Evolutionary conservation across 2,888 invertebrate genomes (phyloP).

Genomic region (Scaptomyza flava): DNA sequence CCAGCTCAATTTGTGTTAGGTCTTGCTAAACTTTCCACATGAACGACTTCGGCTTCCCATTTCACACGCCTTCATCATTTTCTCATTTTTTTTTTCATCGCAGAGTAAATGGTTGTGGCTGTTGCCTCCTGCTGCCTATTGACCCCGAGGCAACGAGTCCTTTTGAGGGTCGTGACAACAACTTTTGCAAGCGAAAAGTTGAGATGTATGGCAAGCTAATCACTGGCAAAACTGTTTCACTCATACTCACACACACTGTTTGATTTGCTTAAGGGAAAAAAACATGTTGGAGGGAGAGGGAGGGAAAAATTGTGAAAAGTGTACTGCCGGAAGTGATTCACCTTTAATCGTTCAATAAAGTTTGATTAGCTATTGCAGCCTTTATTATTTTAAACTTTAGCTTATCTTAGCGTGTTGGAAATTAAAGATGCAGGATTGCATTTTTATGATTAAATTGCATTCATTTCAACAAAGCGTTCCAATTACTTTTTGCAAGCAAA

Average conservation of each 20-base stretch:
- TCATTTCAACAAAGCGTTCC: neutral
- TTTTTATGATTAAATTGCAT: neutral
- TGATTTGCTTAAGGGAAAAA: constrained; percentile 8
- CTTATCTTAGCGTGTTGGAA: neutral
- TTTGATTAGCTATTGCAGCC: constrained; percentile 41
- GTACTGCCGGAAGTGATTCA: constrained; percentile 60
- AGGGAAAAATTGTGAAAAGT: constrained; percentile 21
- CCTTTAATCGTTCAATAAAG: constrained; percentile 58
- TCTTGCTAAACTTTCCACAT: constrained; percentile 55
- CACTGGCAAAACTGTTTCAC: constrained; percentile 59
- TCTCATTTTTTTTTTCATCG: neutral
- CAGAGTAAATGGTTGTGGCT: neutral
- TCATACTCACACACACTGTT: constrained; percentile 9
- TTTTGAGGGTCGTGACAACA: constrained; percentile 59
- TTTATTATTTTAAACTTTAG: neutral
- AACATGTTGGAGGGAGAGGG: neutral
- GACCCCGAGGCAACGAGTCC: constrained; percentile 62
- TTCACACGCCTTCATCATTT: constrained; percentile 64
- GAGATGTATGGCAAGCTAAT: constrained; percentile 68
- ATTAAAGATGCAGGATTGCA: neutral
- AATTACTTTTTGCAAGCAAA: neutral
- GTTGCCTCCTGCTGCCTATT: constrained; percentile 34
- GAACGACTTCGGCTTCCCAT: constrained; percentile 58
- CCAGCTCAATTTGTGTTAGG: constrained; percentile 31
- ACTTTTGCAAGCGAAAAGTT: constrained; percentile 62